Conservation (phyloP, 2,797 vertebrate species). For the Lepidocolaptes lacrymiger region DNA sequence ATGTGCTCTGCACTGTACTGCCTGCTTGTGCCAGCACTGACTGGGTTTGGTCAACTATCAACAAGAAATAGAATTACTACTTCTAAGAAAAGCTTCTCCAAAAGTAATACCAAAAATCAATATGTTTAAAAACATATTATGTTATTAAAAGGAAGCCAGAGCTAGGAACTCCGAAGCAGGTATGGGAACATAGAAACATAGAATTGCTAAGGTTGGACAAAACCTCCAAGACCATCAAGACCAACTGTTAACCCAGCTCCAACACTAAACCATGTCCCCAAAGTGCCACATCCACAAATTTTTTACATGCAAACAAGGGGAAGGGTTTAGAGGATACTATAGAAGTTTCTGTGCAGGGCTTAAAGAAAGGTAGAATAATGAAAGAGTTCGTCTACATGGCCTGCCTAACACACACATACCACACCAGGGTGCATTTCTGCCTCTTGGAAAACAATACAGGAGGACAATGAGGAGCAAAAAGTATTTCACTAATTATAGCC, state of each 20-base stretch:
- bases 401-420: neutral
- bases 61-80: neutral
- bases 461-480: constrained; percentile 35
- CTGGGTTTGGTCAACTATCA: neutral
- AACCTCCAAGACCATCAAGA: neutral
- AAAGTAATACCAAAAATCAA: neutral
- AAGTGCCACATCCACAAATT: neutral
- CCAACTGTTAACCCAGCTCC: neutral
- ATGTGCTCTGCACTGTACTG: neutral
- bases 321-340: neutral
- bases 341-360: neutral
- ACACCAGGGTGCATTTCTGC: neutral
- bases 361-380: neutral
- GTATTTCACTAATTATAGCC: constrained; percentile 48
- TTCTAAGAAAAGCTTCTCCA: neutral
- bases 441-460: neutral
- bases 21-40: neutral
- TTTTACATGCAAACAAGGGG: neutral
- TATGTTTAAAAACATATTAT: neutral
- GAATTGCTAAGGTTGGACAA: neutral
- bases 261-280: neutral
- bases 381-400: neutral
- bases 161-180: neutral
- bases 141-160: neutral
- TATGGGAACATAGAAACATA: neutral